Evolutionary conservation across 1,140 invertebrate genomes (phyloP), one percentile per base, ranked within the genome.

Genomic region (Gonatopus flavifemur): DNA sequence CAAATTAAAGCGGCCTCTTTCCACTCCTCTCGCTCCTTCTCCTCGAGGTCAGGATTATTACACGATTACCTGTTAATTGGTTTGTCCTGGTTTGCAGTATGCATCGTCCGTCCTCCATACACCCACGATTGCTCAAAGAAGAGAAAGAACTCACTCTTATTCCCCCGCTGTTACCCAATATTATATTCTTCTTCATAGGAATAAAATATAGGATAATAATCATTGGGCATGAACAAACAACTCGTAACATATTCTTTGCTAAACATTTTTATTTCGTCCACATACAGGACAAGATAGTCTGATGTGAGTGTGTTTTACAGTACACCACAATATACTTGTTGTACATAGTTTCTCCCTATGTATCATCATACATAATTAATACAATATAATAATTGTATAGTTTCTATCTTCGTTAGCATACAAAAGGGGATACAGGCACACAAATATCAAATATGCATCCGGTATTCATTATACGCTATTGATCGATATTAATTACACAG

Each of bases 341-440:
- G 64, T 70, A n/a, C n/a, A n/a, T n/a, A n/a, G n/a, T n/a, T n/a
- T n/a, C n/a, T 59, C 53, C 64, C 66, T 75, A 74, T 54, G 22
- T 49, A n/a, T n/a, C n/a, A n/a, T n/a, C n/a, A n/a, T n/a, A n/a
- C 49, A 49, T 53, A 49, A 52, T 59, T 71, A 69, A 67, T 62
- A 56, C 57, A 58, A 64, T 72, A 74, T 75, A 74, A 66, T 74
- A 74, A n/a, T n/a, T 68, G 62, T 66, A 74, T 74, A 71, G 59
- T 68, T 73, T 65, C 63, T 72, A 74, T 72, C 62, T 21, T 74
- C 61, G 62, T 55, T 74, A 74, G 74, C 71, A 75, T 73, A 75
- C 70, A 76, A 76, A 75, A 75, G 68, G n/a, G n/a, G 64, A 71
- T 76, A 75, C 72, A 76, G 74, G 74, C 74, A 76, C 74, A 76